phyloP scores from a whole-genome alignment of 2,113 vertebrate species.

The Mormoops blainvillei region DNA sequence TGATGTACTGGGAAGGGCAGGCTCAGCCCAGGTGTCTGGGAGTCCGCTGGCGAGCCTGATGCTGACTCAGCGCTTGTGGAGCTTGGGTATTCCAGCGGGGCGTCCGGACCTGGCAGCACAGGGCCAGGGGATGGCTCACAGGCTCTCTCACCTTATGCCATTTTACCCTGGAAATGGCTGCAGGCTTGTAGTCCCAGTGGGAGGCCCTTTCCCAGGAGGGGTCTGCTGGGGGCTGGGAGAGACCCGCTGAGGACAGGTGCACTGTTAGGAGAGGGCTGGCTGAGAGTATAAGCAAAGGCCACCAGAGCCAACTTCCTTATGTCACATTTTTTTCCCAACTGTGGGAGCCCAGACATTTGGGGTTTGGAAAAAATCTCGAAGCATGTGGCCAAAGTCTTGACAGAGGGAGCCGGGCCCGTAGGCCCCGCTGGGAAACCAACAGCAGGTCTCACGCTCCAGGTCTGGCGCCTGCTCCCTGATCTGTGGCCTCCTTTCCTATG shows the following conservation, averaged over 20 bases:
- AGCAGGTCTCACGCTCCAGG: neutral
- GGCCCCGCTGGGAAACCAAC: neutral
- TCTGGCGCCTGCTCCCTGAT: neutral
- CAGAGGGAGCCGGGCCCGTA: neutral
- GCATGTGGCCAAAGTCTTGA: neutral
- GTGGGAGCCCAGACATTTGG: neutral
- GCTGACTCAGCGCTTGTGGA: neutral
- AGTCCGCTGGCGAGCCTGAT: neutral
- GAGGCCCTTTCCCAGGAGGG: neutral
- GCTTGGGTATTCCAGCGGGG: neutral
- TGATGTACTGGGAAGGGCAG: neutral
- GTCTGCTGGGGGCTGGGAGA: neutral
- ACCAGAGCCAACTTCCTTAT: neutral
- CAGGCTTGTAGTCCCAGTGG: neutral
- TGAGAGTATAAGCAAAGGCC: neutral
- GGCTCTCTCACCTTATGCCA: neutral
- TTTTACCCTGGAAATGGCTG: neutral
- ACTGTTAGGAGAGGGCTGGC: neutral
- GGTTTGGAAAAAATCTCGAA: neutral
- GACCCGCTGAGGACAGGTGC: neutral
- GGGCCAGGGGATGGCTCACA: rapidly evolving
- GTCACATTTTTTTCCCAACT: neutral
- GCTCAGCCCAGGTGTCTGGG: neutral
- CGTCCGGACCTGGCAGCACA: neutral
- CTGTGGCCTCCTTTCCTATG: neutral